Evolutionary conservation across 2,113 vertebrate genomes (phyloP).

Genomic region (Cyprinodon variegatus): DNA sequence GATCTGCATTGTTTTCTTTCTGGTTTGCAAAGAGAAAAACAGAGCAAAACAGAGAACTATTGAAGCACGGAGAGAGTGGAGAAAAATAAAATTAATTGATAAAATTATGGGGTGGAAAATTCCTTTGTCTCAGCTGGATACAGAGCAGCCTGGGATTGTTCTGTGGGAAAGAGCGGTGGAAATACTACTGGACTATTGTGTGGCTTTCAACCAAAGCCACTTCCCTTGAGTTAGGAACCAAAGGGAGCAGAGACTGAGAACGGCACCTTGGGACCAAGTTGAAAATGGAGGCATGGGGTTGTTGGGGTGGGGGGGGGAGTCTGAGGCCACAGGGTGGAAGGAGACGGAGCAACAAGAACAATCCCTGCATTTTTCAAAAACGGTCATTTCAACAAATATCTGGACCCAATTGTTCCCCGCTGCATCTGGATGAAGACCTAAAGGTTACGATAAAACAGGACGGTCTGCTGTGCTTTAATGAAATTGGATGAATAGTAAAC

Average conservation of each 20-base stretch:
- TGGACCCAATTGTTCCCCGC: neutral
- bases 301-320: conserved; percentile 61
- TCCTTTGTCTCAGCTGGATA: conserved; percentile 52
- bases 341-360: neutral
- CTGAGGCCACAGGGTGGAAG: conserved; percentile 42
- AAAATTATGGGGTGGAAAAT: conserved; percentile 33
- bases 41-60: conserved; percentile 27
- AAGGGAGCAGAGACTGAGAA: conserved; percentile 41
- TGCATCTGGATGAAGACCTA: neutral
- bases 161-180: conserved; percentile 73
- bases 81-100: conserved; percentile 1
- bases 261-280: conserved; percentile 41
- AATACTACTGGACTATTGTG: conserved; percentile 79
- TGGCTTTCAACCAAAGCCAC: conserved; percentile 75
- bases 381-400: neutral
- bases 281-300: conserved; percentile 48
- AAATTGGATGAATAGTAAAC: neutral
- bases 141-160: conserved; percentile 58
- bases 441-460: neutral
- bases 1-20: conserved; percentile 35
- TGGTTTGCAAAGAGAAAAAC: conserved; percentile 29
- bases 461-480: neutral
- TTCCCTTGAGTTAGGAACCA: conserved; percentile 64
- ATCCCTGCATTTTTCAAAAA: neutral
- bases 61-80: conserved; percentile 34